These are phyloP conservation scores for Muraenolepis orangiensis DNA, from an alignment of 2,797 vertebrate species.

Conservation along the genomic window DNA sequence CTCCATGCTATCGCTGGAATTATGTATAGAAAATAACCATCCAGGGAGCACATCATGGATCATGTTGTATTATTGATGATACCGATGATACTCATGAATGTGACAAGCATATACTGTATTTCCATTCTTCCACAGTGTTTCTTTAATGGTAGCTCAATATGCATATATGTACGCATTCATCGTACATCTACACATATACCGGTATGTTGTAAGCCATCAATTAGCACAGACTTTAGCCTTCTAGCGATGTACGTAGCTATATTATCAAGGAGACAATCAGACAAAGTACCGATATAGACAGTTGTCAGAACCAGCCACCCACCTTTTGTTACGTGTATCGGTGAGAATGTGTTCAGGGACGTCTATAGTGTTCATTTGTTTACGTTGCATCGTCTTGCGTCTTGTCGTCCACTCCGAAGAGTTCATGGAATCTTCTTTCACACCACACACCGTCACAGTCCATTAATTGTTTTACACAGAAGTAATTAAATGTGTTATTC, in stretches of 20 bases:
- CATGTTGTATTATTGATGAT: neutral
- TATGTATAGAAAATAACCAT: neutral
- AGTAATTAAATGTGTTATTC: neutral
- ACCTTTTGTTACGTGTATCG: neutral
- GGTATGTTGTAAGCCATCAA: neutral
- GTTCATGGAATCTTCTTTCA: neutral
- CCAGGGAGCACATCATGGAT: neutral
- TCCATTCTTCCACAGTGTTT: neutral
- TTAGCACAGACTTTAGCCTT: neutral
- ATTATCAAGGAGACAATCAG: neutral
- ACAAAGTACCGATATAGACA: neutral
- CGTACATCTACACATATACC: neutral
- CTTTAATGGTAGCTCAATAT: too few species aligned
- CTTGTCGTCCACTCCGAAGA: neutral
- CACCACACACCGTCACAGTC: neutral
- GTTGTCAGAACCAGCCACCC: neutral
- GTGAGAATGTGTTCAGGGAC: neutral
- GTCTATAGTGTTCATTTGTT: neutral
- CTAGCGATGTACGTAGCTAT: neutral
- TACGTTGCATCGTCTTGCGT: neutral
- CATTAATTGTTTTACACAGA: neutral
- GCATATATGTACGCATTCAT: neutral
- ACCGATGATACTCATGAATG: neutral
- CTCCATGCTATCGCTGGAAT: slow-evolving; percentile 46
- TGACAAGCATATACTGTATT: neutral